Base-by-base conservation (phyloP, 2,113 vertebrate species). In the Pterocles burchelli region DNA sequence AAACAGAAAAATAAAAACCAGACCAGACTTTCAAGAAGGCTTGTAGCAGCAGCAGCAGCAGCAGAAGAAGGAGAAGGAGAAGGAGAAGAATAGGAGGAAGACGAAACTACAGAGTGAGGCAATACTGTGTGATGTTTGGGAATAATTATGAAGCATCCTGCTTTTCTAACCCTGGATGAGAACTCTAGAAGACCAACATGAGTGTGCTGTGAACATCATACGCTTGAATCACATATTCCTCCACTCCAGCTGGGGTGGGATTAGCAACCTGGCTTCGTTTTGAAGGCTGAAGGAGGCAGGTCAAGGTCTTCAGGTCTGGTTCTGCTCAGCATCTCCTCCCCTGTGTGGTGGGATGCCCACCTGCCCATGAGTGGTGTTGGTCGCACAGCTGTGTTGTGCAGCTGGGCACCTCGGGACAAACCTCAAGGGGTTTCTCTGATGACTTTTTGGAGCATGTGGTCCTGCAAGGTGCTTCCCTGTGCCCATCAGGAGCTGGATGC, bases 331-430 rank as follows among this genome's bases (percentile, higher is more conserved):
- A 45, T 38, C 58, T 65, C 33, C 36, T 73, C 14, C 45, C 12
- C 3, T 78, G 0, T 28, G 25, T 0, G 1, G 26, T 36, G 54
- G 28, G n/a, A 41, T 72, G 59, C 38, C 13, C 43, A n/a, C 28
- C 67, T 38, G 29, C 17, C 58, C 55, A 6, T 11, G 18, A 31
- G 20, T 34, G 9, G 13, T 1, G 9, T 15, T 41, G 16, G 14
- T 54, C 61, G 19, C 18, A 66, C 17, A 31, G n/a, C 17, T 1
- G 1, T 18, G 28, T 36, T 66, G 28, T 31, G 38, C 5, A 17
- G 46, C 67, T 3, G 0, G 46, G 24, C 28, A 46, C 33, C 33
- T 13, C 45, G 29, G 52, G 33, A 66, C 21, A 73, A 74, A 8
- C 19, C 19, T n/a, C 14, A 15, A 7, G 24, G 7, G 17, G 6